phyloP scores from a whole-genome alignment of 2,113 vertebrate species.

The Lanius ludovicianus region DNA sequence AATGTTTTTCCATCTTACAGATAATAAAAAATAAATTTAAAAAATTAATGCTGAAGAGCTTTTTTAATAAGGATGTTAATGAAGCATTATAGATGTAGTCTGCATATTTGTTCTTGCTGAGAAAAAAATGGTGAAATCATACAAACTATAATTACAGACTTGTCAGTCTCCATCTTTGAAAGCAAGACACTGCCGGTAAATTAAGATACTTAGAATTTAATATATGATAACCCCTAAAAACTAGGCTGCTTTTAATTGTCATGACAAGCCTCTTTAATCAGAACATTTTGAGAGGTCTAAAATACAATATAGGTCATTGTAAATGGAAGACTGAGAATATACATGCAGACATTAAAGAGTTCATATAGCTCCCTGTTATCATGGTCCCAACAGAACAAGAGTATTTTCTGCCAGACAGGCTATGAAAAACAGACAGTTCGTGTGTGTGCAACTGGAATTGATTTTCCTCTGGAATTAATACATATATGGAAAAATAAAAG shows the following conservation, averaged over 20 bases:
- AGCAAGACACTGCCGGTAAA: not conserved
- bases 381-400: not conserved
- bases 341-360: not conserved
- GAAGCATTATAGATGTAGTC: not conserved
- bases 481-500: not conserved
- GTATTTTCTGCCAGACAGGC: slow-evolving; percentile 15
- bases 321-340: not conserved
- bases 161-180: not conserved
- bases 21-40: not conserved
- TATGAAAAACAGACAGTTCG: slow-evolving; percentile 20
- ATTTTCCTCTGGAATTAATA: slow-evolving; percentile 30
- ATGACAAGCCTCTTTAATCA: not conserved
- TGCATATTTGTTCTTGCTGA: not conserved
- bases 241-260: not conserved
- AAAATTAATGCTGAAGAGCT: not conserved
- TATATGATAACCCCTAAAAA: not conserved
- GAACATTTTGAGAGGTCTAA: not conserved
- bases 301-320: not conserved
- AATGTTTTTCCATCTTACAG: not conserved
- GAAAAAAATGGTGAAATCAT: not conserved
- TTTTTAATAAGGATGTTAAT: not conserved
- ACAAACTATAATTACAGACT: slow-evolving; percentile 1
- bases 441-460: not conserved
- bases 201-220: not conserved
- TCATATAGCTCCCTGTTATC: not conserved